Percentiles rank a stretch among this genome's conserved stretches.
These are phyloP conservation scores for Orius insidiosus DNA, from an alignment of 1,140 invertebrate genomes.

Conservation along the genomic window DNA sequence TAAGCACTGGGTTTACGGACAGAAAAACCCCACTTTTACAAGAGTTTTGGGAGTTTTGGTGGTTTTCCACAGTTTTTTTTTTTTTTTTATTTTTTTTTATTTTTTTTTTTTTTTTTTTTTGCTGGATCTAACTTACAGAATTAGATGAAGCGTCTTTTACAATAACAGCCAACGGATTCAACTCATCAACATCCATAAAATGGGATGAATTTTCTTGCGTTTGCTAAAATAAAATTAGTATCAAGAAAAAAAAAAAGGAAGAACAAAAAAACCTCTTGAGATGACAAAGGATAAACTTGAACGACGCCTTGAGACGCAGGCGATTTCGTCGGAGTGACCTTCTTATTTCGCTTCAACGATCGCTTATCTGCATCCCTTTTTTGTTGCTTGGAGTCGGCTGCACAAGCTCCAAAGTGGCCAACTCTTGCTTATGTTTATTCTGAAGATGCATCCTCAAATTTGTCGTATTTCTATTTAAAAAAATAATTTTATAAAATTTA, in stretches of 20 bases:
- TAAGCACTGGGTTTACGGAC: too few species aligned
- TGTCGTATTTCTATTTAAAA: constrained; percentile 32
- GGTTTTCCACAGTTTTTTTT: too few species aligned
- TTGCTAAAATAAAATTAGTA: neutral
- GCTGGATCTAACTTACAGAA: neutral
- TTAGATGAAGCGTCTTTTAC: constrained; percentile 16
- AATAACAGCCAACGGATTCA: constrained; percentile 15
- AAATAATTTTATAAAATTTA: neutral
- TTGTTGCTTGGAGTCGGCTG: constrained; percentile 14
- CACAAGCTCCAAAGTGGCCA: constrained; percentile 28
- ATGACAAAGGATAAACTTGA: constrained; percentile 12
- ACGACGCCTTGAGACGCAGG: constrained; percentile 4
- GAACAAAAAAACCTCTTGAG: neutral
- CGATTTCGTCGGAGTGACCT: neutral
- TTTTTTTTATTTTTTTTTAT: too few species aligned
- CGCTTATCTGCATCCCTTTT: constrained; percentile 11
- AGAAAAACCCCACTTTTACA: too few species aligned
- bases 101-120: too few species aligned
- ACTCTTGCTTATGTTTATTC: constrained; percentile 35
- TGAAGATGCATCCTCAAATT: constrained; percentile 42
- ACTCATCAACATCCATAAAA: constrained; percentile 14
- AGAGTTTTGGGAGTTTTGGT: too few species aligned
- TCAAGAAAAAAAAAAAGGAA: neutral
- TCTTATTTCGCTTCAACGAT: constrained; percentile 3
- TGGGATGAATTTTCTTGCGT: constrained; percentile 9